A percentile compares a stretch with the other conserved stretches of the same genome.
Evolutionary conservation across 2,888 invertebrate genomes (phyloP).

Genomic region (Agrochola lota): DNA sequence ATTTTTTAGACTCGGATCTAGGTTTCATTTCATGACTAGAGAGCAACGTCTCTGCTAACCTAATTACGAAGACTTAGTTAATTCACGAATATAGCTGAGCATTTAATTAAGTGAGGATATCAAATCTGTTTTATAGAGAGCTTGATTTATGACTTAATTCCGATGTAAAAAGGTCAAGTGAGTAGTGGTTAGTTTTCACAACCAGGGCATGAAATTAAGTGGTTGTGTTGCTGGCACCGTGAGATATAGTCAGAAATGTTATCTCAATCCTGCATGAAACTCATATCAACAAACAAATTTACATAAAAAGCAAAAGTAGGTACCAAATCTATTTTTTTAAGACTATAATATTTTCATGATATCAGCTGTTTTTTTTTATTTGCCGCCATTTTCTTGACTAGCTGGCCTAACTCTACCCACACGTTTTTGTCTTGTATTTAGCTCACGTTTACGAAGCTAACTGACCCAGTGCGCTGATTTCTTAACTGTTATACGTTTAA

Average conservation of each 20-base stretch:
- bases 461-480: slow-evolving; percentile 59
- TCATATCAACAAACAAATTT: background rate
- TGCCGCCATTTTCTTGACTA: background rate
- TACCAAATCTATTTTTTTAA: background rate
- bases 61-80: slow-evolving; percentile 24
- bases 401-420: slow-evolving; percentile 15
- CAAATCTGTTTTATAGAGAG: slow-evolving; percentile 13
- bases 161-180: background rate
- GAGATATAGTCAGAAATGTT: background rate
- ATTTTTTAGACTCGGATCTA: slow-evolving; percentile 53
- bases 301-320: background rate
- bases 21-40: slow-evolving; percentile 38
- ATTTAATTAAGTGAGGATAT: slow-evolving; percentile 11
- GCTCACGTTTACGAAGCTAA: slow-evolving; percentile 44
- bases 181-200: too few species aligned
- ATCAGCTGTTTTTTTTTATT: background rate
- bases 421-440: slow-evolving; percentile 28
- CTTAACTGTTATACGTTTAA: slow-evolving; percentile 53
- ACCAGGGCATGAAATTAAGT: background rate
- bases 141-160: slow-evolving; percentile 14
- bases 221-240: background rate
- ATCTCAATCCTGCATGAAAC: too few species aligned
- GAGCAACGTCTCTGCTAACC: slow-evolving; percentile 21
- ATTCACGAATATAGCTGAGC: slow-evolving; percentile 6
- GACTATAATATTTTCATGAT: background rate